phyloP scores from a whole-genome alignment of 2,113 vertebrate genomes.

The Notarius quadriscutis region DNA sequence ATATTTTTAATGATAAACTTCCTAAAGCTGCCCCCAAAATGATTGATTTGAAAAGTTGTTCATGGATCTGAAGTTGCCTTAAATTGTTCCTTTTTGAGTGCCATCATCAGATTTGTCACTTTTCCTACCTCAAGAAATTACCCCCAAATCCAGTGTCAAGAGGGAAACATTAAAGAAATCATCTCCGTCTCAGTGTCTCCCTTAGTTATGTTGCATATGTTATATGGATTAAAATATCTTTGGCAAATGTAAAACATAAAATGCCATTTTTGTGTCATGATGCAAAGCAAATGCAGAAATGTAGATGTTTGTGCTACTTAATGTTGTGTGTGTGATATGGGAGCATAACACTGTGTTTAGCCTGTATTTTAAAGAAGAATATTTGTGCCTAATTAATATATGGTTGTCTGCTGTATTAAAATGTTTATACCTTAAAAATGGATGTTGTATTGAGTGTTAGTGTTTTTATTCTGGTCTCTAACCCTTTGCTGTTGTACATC shows the following conservation, averaged over 20 bases:
- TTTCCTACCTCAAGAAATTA: constrained; percentile 46
- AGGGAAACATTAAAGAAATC: background rate
- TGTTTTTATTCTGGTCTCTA: background rate
- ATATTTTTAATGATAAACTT: background rate
- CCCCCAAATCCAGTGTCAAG: background rate
- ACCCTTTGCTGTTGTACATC: background rate
- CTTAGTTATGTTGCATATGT: too few species aligned
- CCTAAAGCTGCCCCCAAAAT: background rate
- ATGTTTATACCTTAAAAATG: constrained; percentile 16
- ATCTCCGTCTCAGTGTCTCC: background rate
- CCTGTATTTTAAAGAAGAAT: background rate
- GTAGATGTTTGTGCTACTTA: background rate
- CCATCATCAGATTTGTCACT: constrained; percentile 2
- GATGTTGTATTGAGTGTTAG: background rate
- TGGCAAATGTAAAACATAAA: background rate
- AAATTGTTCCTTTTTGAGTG: constrained; percentile 26
- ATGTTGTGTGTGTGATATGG: background rate
- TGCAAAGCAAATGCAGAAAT: background rate
- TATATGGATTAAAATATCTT: background rate
- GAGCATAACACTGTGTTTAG: constrained; percentile 12
- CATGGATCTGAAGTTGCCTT: constrained; percentile 40
- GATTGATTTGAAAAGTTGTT: constrained; percentile 5
- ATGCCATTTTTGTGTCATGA: background rate
- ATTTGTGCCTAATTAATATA: constrained; percentile 40
- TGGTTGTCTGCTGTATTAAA: constrained; percentile 22